Evolutionary conservation across 2,888 invertebrate genomes (phyloP).

Genomic region (Nomada hirtipes): DNA sequence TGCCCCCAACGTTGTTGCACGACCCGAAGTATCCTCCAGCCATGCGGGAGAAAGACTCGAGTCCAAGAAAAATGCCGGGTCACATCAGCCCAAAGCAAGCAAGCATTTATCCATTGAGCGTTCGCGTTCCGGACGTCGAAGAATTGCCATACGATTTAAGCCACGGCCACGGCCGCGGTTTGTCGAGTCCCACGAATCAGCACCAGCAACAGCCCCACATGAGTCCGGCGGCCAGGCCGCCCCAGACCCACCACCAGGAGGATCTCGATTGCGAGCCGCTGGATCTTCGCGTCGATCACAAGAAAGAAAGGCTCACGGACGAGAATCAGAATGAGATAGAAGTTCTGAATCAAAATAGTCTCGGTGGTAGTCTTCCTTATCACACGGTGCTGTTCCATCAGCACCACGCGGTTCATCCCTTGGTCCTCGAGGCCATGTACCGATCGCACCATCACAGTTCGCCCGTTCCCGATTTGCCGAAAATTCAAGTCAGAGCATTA

Average conservation of each 20-base stretch:
- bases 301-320: constrained; percentile 91
- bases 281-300: constrained; percentile 94
- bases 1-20: constrained; percentile 82
- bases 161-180: constrained; percentile 81
- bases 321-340: constrained; percentile 94
- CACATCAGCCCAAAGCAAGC: constrained; percentile 90
- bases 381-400: constrained; percentile 82
- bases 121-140: constrained; percentile 86
- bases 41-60: constrained; percentile 96
- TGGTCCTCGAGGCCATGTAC: constrained; percentile 90
- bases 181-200: constrained; percentile 83
- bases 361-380: constrained; percentile 74
- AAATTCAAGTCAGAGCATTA: constrained; percentile 84
- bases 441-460: constrained; percentile 85
- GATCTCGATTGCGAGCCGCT: constrained; percentile 90
- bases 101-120: constrained; percentile 89
- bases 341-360: constrained; percentile 80
- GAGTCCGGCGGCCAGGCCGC: constrained; percentile 86
- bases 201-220: constrained; percentile 85
- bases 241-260: constrained; percentile 83
- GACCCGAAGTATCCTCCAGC: constrained; percentile 85
- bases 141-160: constrained; percentile 90
- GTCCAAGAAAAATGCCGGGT: constrained; percentile 94
- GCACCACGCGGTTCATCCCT: constrained; percentile 87
- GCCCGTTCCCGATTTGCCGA: constrained; percentile 86